phyloP scores from a whole-genome alignment of 1,140 invertebrate genomes.

The Lordiphosa stackelbergi region DNA sequence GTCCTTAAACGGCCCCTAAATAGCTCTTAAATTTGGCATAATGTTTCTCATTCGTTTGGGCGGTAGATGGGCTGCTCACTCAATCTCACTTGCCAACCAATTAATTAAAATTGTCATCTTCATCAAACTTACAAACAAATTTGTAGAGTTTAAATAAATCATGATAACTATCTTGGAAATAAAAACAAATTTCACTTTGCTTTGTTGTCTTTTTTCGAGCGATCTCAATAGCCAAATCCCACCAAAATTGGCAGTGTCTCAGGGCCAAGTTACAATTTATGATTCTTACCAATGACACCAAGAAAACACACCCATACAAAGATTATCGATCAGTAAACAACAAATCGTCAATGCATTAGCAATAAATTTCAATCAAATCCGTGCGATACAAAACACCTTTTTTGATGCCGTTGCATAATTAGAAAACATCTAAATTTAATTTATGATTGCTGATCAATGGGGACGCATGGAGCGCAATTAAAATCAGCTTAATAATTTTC shows the following conservation, averaged over 20 bases:
- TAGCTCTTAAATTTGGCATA: no score
- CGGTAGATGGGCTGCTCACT: no score
- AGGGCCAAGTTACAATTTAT: constrained; percentile 28
- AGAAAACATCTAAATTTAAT: constrained; percentile 64
- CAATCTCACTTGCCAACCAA: no score
- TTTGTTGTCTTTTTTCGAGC: no score
- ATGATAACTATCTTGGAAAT: no score
- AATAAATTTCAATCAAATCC: constrained; percentile 69
- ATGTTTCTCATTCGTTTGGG: no score
- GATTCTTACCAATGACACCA: constrained; percentile 16
- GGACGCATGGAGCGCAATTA: constrained; percentile 59
- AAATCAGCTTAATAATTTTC: constrained; percentile 73
- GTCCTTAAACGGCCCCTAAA: no score
- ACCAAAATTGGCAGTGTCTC: neutral
- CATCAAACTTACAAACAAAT: no score
- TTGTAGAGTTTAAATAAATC: no score
- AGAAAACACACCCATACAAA: constrained; percentile 30
- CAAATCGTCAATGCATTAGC: constrained; percentile 52
- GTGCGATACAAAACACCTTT: constrained; percentile 38
- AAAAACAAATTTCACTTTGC: no score
- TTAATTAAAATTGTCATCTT: no score
- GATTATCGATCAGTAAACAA: constrained; percentile 48
- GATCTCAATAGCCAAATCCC: no score
- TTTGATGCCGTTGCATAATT: constrained; percentile 54
- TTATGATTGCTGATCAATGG: constrained; percentile 61